Percentiles rank a stretch among this genome's conserved stretches.
phyloP scores from a whole-genome alignment of 2,888 invertebrate species.

The Campoplex capitator region DNA sequence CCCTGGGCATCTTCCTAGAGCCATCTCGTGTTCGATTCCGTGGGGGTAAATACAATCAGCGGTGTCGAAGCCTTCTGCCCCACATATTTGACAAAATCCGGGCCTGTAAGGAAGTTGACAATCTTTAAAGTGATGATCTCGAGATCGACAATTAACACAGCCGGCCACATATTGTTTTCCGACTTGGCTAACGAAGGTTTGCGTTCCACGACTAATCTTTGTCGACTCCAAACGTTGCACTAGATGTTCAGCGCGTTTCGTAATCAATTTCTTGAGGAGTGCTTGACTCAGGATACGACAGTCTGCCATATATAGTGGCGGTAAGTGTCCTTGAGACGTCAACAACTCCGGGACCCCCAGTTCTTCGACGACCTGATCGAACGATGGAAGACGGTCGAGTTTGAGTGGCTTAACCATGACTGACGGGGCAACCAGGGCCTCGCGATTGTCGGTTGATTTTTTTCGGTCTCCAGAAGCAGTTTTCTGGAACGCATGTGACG shows the following conservation, averaged over 20 bases:
- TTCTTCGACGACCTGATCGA: constrained; percentile 11
- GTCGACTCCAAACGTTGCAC: constrained; percentile 12
- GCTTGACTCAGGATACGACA: constrained; percentile 24
- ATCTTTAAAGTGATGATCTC: neutral
- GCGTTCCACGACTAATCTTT: constrained; percentile 47
- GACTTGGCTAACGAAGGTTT: constrained; percentile 42
- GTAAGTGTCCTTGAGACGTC: neutral
- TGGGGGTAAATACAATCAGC: constrained; percentile 21
- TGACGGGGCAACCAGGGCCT: neutral
- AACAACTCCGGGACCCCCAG: neutral
- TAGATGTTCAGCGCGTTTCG: constrained; percentile 35
- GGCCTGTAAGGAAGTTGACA: neutral
- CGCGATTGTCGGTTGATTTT: neutral
- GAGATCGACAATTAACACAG: constrained; percentile 46
- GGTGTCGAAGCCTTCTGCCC: constrained; percentile 14
- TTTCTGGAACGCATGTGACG: neutral
- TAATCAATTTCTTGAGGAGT: constrained; percentile 4
- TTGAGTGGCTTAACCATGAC: constrained; percentile 3
- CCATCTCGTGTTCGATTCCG: constrained; percentile 38
- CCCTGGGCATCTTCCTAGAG: constrained; percentile 26
- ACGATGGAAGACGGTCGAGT: neutral
- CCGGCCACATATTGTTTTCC: constrained; percentile 38
- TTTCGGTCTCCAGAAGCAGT: neutral
- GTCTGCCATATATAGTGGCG: constrained; percentile 20
- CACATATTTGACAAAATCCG: neutral